Evolutionary conservation across 37 sponge, comb jelly and placozoan genomes (phyloP).

Genomic region (Oscarella lobularis): DNA sequence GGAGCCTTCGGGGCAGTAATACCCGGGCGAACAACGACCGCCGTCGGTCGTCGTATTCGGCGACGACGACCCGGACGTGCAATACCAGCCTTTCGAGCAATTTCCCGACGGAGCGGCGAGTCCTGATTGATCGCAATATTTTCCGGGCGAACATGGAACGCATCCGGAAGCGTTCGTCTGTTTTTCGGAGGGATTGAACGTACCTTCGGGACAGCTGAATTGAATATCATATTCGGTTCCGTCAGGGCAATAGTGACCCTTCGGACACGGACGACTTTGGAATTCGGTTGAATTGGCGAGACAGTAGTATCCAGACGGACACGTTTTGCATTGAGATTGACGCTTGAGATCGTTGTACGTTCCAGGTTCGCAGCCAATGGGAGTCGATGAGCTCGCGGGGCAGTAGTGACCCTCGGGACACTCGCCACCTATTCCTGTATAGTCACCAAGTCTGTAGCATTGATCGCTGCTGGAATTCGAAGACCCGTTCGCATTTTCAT

Average conservation of each 20-base stretch:
- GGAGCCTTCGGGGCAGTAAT: constrained; percentile 1
- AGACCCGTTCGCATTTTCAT: background rate
- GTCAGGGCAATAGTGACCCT: constrained; percentile 20
- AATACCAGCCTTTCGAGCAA: constrained; percentile 2
- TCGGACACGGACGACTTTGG: constrained; percentile 12
- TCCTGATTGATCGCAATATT: background rate
- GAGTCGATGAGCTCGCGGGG: background rate
- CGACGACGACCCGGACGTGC: background rate
- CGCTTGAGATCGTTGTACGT: constrained; percentile 7
- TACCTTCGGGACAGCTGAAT: background rate
- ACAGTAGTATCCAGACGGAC: constrained; percentile 25
- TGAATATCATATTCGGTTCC: background rate
- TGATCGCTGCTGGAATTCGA: background rate
- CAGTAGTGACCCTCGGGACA: constrained; percentile 17
- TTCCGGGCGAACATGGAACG: background rate
- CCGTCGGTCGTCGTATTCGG: background rate
- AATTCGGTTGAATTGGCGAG: background rate
- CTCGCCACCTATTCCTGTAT: constrained; percentile 9
- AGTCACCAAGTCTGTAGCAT: background rate
- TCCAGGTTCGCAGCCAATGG: constrained; percentile 4
- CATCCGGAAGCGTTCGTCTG: background rate
- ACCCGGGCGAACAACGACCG: background rate
- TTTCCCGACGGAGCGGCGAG: background rate
- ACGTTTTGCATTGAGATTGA: background rate
- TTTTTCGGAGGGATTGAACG: background rate